Evolutionary conservation across 2,113 vertebrate genomes (phyloP).

Genomic region (Gasterosteus nipponicus): DNA sequence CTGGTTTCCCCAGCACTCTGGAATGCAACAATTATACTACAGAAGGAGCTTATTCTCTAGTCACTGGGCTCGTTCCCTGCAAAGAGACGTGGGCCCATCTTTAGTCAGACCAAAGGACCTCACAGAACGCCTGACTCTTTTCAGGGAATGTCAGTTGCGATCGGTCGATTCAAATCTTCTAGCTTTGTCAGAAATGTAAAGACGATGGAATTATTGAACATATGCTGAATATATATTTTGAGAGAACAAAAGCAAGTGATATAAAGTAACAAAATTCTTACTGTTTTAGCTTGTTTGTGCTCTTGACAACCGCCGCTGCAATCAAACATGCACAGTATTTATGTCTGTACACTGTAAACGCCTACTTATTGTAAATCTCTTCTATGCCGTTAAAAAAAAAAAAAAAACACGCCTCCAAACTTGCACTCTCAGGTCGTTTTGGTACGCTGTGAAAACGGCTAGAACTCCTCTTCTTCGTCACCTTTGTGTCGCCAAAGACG

Average conservation of each 20-base stretch:
- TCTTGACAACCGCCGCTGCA: not conserved
- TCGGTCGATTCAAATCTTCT: not conserved
- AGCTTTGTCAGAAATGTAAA: not conserved
- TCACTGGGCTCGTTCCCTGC: slow-evolving; percentile 40
- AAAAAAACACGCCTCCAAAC: not conserved
- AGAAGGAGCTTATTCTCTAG: slow-evolving; percentile 59
- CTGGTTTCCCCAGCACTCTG: slow-evolving; percentile 56
- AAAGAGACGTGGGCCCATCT: slow-evolving; percentile 36
- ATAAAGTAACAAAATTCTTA: not conserved
- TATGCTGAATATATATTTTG: not conserved
- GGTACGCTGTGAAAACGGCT: not conserved
- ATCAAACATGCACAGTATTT: not conserved
- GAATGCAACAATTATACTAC: slow-evolving; percentile 73
- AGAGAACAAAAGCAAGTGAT: not conserved
- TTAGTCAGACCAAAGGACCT: slow-evolving; percentile 44
- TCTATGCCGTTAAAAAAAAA: not conserved
- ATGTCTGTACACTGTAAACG: not conserved
- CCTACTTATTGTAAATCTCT: not conserved
- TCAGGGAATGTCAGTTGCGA: not conserved
- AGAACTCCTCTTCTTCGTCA: not conserved
- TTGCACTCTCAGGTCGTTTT: not conserved
- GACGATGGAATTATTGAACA: not conserved
- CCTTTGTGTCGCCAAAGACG: not conserved
- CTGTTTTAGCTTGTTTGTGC: not conserved
- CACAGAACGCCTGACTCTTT: not conserved